These are phyloP conservation scores for Cerastis rubricosa DNA, from an alignment of 2,888 invertebrate genomes.

Conservation along the genomic window DNA sequence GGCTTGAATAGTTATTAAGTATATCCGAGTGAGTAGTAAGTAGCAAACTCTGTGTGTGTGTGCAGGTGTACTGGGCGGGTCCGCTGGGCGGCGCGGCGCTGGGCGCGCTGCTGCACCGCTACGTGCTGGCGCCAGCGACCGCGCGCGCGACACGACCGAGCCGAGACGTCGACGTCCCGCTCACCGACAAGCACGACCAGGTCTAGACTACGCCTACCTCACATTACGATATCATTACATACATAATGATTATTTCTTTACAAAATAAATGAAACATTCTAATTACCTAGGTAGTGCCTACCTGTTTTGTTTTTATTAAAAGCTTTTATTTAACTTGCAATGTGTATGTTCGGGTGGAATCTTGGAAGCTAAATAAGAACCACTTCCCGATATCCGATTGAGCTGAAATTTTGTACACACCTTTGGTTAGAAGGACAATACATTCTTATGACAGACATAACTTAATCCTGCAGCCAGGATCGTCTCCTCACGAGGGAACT, in stretches of 20 bases:
- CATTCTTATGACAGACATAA: no score
- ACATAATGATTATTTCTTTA: not conserved
- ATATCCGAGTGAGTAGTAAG: not conserved
- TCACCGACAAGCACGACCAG: conserved; percentile 83
- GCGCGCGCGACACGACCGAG: conserved; percentile 75
- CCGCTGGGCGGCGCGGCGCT: conserved; percentile 82
- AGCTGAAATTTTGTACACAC: no score
- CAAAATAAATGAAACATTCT: conserved; percentile 13
- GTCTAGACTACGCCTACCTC: not conserved
- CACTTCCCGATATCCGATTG: no score
- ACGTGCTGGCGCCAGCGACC: conserved; percentile 76
- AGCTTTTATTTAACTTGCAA: no score
- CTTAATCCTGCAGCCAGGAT: no score
- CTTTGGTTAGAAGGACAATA: no score
- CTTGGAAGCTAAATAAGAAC: no score
- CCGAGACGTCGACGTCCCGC: conserved; percentile 89
- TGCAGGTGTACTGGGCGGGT: conserved; percentile 89
- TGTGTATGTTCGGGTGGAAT: no score
- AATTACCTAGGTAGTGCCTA: not conserved
- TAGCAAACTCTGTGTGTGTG: not conserved
- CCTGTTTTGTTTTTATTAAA: not conserved
- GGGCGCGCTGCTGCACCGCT: conserved; percentile 80
- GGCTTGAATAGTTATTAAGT: not conserved
- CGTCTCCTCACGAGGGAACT: no score
- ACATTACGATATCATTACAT: not conserved